Evolutionary conservation across 2,113 vertebrate genomes (phyloP).

Genomic region (Oreochromis tanganicae): DNA sequence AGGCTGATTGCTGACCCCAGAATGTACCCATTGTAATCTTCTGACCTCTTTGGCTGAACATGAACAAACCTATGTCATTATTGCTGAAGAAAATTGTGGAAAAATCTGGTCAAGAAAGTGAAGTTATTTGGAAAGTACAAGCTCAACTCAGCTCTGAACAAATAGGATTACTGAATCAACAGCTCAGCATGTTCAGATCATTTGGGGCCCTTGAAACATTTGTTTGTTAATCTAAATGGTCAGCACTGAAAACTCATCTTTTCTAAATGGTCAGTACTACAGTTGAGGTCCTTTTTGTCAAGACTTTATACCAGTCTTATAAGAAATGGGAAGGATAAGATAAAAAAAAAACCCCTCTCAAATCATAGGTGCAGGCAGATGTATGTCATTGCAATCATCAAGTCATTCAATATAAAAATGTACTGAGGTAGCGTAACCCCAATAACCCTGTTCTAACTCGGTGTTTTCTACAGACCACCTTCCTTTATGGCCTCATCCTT

Average conservation of each 20-base stretch:
- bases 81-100: background rate
- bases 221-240: background rate
- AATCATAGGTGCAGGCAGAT: background rate
- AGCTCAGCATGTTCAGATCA: background rate
- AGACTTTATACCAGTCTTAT: background rate
- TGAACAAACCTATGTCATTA: background rate
- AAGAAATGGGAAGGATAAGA: background rate
- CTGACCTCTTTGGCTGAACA: slow-evolving; percentile 1
- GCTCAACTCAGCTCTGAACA: background rate
- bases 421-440: background rate
- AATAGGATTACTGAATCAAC: background rate
- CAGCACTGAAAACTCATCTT: background rate
- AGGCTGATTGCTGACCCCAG: slow-evolving; percentile 14
- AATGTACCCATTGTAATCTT: background rate
- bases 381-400: background rate
- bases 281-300: slow-evolving; percentile 28
- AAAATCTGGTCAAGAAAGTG: background rate
- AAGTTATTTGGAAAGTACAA: background rate
- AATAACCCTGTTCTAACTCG: background rate
- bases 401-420: background rate
- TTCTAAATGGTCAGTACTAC: background rate
- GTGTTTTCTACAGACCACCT: background rate
- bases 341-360: fast-evolving
- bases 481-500: background rate
- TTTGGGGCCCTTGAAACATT: background rate